Conservation (phyloP, 2,888 invertebrate species). For the Rambutsinella grinnellia region DNA sequence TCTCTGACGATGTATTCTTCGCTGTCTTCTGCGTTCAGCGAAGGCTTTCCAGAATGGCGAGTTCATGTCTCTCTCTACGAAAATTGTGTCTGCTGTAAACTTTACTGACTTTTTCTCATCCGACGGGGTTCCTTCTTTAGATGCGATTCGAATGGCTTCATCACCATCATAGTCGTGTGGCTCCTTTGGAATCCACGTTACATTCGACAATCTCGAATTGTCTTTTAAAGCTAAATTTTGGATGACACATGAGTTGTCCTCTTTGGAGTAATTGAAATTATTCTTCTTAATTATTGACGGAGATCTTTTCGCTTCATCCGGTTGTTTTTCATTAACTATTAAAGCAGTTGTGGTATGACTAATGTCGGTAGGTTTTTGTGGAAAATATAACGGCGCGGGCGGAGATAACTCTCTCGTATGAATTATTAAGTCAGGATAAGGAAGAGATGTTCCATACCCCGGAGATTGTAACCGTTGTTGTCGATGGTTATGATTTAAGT, state of each 20-base stretch:
- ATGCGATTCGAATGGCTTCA: background rate
- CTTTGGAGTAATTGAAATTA: background rate
- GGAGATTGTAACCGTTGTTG: background rate
- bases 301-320: background rate
- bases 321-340: background rate
- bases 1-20: constrained; percentile 30
- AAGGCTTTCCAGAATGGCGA: constrained; percentile 58
- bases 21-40: constrained; percentile 35
- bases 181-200: constrained; percentile 10
- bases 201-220: constrained; percentile 5
- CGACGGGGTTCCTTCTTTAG: background rate
- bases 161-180: constrained; percentile 42
- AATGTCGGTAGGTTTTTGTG: background rate
- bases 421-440: constrained; percentile 42
- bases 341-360: background rate
- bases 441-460: constrained; percentile 21
- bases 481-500: background rate
- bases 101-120: constrained; percentile 46
- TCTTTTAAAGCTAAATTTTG: background rate
- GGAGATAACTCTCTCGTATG: constrained; percentile 11
- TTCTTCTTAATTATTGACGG: background rate
- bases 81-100: constrained; percentile 57
- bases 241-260: constrained; percentile 8
- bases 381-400: background rate
- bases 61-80: constrained; percentile 58